phyloP scores from a whole-genome alignment of 23 tunicate genomes.

The Phallusia fumigata region DNA sequence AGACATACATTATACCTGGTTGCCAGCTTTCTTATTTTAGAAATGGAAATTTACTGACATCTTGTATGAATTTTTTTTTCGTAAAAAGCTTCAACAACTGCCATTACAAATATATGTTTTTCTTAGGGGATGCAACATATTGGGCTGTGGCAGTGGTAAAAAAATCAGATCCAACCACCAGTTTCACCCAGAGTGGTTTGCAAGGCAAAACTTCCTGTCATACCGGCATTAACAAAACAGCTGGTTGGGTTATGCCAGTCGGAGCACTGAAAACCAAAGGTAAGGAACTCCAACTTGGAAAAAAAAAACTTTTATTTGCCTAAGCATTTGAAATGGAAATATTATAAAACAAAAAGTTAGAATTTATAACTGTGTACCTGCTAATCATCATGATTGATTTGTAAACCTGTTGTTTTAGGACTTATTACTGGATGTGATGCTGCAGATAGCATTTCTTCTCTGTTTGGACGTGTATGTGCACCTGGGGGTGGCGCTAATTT shows the following conservation, averaged over 20 bases:
- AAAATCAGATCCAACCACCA: slow-evolving; percentile 31
- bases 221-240: slow-evolving; percentile 47
- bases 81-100: too few relatives aligned
- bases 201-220: slow-evolving; percentile 37
- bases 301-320: too few relatives aligned
- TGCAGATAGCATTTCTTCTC: background rate
- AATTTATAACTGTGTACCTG: too few relatives aligned
- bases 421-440: slow-evolving; percentile 19
- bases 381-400: too few relatives aligned
- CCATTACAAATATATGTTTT: background rate
- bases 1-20: too few relatives aligned
- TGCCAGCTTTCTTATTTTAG: too few relatives aligned
- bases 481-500: slow-evolving; percentile 28
- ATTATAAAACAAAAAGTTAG: too few relatives aligned
- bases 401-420: background rate
- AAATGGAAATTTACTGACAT: too few relatives aligned
- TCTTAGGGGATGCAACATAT: slow-evolving; percentile 52
- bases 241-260: slow-evolving; percentile 65
- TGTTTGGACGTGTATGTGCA: slow-evolving; percentile 40
- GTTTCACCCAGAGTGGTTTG: slow-evolving; percentile 31
- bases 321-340: too few relatives aligned
- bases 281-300: too few relatives aligned
- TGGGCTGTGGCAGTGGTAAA: slow-evolving; percentile 73
- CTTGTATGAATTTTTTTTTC: too few relatives aligned
- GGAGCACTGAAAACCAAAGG: slow-evolving; percentile 38